A percentile compares a stretch with the other conserved stretches of the same genome.
Evolutionary conservation across 1,140 invertebrate species (phyloP).

Genomic region (Penaeus japonicus): DNA sequence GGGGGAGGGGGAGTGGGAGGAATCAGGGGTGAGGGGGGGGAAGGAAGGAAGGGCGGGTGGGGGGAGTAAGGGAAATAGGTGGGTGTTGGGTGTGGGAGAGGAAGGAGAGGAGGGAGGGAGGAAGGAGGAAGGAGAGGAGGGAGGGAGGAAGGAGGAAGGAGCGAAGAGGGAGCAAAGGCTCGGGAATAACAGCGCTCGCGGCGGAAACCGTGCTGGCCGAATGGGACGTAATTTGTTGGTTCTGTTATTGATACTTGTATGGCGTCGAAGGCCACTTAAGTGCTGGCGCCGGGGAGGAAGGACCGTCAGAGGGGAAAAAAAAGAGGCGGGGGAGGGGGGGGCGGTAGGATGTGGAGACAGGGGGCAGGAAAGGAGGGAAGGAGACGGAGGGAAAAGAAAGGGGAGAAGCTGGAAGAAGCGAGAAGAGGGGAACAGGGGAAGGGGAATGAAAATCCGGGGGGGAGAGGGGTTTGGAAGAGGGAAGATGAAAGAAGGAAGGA

Average conservation of each 20-base stretch:
- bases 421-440: too few species aligned
- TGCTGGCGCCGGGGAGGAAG: too few species aligned
- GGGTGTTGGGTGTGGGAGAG: too few species aligned
- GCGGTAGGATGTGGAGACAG: not conserved
- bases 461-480: too few species aligned
- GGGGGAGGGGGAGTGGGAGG: not conserved
- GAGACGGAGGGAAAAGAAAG: not conserved
- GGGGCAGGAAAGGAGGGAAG: not conserved
- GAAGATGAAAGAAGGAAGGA: too few species aligned
- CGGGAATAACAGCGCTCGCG: not conserved
- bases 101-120: not conserved
- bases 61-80: too few species aligned
- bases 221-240: not conserved
- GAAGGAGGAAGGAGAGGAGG: not conserved
- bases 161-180: not conserved
- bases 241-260: too few species aligned
- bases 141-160: not conserved
- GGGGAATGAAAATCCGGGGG: too few species aligned
- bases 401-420: not conserved
- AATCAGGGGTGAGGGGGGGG: too few species aligned
- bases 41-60: too few species aligned
- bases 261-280: too few species aligned
- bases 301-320: not conserved
- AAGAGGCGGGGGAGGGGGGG: not conserved
- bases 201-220: not conserved